These are phyloP conservation scores for Emys orbicularis DNA, from an alignment of 2,797 vertebrate genomes.

Conservation along the genomic window DNA sequence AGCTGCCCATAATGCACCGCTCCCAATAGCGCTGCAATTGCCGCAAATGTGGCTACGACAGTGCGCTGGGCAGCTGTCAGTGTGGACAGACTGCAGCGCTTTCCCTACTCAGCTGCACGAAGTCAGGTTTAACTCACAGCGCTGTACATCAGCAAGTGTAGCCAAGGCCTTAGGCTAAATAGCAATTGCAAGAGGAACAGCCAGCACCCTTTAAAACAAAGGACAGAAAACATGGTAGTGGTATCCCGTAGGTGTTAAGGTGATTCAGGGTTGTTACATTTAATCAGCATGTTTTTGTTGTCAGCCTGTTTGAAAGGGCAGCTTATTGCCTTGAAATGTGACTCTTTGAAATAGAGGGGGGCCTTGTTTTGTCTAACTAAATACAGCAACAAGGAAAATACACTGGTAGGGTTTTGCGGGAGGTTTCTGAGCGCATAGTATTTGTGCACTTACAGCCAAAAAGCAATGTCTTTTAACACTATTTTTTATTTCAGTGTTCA, in stretches of 20 bases:
- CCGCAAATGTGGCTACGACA: too few relatives aligned
- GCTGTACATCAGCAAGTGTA: too few relatives aligned
- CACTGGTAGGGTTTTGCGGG: fast-evolving
- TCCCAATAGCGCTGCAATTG: too few relatives aligned
- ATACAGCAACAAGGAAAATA: not conserved
- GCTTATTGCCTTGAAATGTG: not conserved
- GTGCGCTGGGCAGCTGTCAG: too few relatives aligned
- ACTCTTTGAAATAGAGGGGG: not conserved
- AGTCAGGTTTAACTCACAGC: too few relatives aligned
- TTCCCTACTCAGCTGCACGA: too few relatives aligned
- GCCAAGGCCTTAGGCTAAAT: not conserved
- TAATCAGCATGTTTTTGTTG: not conserved
- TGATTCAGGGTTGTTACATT: not conserved
- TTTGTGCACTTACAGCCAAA: not conserved
- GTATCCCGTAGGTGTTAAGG: not conserved
- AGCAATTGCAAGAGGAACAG: not conserved
- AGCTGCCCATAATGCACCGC: too few relatives aligned
- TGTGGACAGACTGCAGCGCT: too few relatives aligned
- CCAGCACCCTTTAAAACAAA: not conserved
- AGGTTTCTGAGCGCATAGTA: not conserved
- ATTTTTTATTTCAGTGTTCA: fast-evolving
- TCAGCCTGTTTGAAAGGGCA: not conserved
- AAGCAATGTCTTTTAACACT: fast-evolving
- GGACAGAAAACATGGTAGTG: not conserved
- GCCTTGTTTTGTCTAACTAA: not conserved